These are phyloP conservation scores for Trichonephila clavipes DNA, from an alignment of 1,140 invertebrate genomes.

Conservation along the genomic window DNA sequence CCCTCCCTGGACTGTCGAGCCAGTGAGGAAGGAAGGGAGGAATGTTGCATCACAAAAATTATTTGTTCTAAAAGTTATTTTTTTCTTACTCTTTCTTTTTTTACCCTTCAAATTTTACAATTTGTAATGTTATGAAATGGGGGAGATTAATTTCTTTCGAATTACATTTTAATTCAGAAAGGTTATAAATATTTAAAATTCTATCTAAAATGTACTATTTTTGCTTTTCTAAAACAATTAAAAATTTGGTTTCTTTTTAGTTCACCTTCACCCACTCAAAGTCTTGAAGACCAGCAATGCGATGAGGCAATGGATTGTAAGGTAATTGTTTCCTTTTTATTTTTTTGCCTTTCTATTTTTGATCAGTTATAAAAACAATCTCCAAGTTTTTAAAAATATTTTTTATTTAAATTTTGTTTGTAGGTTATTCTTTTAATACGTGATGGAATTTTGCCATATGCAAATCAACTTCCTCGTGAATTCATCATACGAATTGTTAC, in stretches of 20 bases:
- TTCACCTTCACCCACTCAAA: conserved; percentile 85
- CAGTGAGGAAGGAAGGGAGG: too few species aligned
- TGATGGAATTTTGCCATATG: conserved; percentile 92
- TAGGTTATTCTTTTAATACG: conserved; percentile 92
- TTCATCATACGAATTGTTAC: conserved; percentile 93
- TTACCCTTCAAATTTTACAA: too few species aligned
- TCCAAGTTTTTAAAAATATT: not conserved
- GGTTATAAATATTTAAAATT: too few species aligned
- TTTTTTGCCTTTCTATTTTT: conserved; percentile 81
- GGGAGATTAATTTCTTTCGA: too few species aligned
- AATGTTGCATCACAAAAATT: too few species aligned
- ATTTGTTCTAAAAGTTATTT: too few species aligned
- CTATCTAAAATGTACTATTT: not conserved
- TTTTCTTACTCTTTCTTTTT: too few species aligned
- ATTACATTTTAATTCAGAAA: too few species aligned
- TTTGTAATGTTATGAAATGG: too few species aligned
- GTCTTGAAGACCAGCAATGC: conserved; percentile 89
- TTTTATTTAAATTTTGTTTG: conserved; percentile 75
- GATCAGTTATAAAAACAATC: conserved; percentile 82
- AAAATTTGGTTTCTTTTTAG: conserved; percentile 79
- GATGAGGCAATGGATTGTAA: conserved; percentile 92
- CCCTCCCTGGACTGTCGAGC: too few species aligned
- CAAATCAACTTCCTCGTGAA: conserved; percentile 89
- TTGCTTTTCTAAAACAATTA: not conserved
- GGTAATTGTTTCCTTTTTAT: conserved; percentile 79